phyloP scores from a whole-genome alignment of 2,888 invertebrate genomes.

The Uropetala carovei region DNA sequence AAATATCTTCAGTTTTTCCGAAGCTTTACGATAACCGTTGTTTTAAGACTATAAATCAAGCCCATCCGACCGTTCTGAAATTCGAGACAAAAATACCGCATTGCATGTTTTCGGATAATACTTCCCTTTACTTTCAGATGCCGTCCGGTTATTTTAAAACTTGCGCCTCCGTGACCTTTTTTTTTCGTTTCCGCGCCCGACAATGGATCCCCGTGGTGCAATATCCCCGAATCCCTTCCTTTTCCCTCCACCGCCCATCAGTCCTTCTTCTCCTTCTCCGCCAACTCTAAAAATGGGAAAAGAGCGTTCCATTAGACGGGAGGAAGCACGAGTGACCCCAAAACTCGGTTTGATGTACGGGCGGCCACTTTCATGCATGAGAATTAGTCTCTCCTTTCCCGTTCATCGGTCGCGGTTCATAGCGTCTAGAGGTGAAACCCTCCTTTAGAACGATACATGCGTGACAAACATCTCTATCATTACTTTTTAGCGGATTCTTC shows the following conservation, averaged over 20 bases:
- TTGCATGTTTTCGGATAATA: constrained; percentile 17
- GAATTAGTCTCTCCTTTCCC: background rate
- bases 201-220: background rate
- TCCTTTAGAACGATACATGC: background rate
- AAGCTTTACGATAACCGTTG: too few relatives aligned
- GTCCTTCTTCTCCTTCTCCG: background rate
- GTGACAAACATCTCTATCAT: too few relatives aligned
- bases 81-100: background rate
- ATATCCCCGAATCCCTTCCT: background rate
- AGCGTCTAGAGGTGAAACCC: background rate
- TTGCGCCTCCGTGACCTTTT: background rate
- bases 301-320: background rate
- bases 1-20: too few relatives aligned
- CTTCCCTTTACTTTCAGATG: background rate
- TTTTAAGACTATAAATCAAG: background rate
- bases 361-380: background rate
- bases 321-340: background rate
- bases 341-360: background rate
- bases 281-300: background rate
- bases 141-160: background rate
- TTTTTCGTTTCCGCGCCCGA: background rate
- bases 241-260: background rate
- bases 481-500: too few relatives aligned
- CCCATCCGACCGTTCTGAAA: background rate
- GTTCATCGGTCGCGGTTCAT: background rate